Evolutionary conservation across 2,797 vertebrate genomes (phyloP), one percentile per base, ranked within the genome.

Genomic region (Artibeus jamaicensis): DNA sequence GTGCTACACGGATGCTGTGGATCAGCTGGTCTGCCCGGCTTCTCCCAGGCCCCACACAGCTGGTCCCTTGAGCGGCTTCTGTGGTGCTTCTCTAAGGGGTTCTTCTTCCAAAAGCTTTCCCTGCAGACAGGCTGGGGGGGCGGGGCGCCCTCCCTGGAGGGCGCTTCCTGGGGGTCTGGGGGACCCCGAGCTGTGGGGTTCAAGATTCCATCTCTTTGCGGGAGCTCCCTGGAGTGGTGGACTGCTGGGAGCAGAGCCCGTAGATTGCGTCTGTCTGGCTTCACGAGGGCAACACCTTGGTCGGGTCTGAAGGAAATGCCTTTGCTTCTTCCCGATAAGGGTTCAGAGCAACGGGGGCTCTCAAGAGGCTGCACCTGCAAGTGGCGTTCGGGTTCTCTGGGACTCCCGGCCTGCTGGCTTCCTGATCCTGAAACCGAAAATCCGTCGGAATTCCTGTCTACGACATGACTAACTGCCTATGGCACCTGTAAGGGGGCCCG

Each of bases 381-480:
- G 77, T 8, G 57, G 55, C 62, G 67, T 26, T 76, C 24, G 14
- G 55, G 68, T 65, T 76, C 78, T 79, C 53, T 53, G 70, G 90
- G 57, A 53, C 26, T 32, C 62, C 71, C 34, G 65, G 89, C 29
- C 70, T 83, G 67, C 37, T 87, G 93, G 50, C 26, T 73, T 92
- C 85, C 96, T 97, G 85, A 73, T 96, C 92, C 0, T 12, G 55
- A 93, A 89, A 93, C 59, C 48, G 78, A 70, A 94, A 42, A 73
- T 46, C 39, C 42, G 79, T 95, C 6, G 44, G 34, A 71, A 62
- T 78, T 65, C 76, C 22, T 50, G 21, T 59, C 71, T 59, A 3
- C 15, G 9, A 24, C 46, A 37, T 24, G 48, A 86, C 39, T 21
- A 70, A 73, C 34, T 44, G 55, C 4, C 3, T 57, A 9, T 11